A percentile compares a stretch with the other conserved stretches of the same genome.
Conservation (phyloP, 2,113 vertebrate species). For the Marmota flaviventris region DNA sequence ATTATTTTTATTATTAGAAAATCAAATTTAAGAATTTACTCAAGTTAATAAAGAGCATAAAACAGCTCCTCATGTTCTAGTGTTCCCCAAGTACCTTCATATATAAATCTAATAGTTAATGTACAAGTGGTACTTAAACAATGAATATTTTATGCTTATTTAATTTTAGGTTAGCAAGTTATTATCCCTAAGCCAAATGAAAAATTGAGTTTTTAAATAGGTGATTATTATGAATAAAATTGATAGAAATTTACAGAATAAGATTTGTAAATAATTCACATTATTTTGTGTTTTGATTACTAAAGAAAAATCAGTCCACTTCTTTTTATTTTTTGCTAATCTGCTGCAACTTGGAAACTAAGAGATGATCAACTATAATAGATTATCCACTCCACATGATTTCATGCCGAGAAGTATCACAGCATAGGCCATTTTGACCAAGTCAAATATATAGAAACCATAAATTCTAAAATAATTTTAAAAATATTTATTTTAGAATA, state of each 20-base stretch:
- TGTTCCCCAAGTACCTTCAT: neutral
- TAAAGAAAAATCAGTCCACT: neutral
- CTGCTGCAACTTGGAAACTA: neutral
- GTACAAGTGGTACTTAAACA: neutral
- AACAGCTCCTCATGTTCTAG: neutral
- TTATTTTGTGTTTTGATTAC: neutral
- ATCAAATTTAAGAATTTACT: neutral
- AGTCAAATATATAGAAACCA: neutral
- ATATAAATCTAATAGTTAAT: conserved; percentile 9
- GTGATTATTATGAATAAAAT: neutral
- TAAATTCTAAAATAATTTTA: too few relatives aligned
- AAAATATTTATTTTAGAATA: conserved; percentile 2
- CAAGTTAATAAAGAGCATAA: neutral
- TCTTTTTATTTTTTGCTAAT: neutral
- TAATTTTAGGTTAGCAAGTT: neutral
- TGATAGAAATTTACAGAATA: neutral
- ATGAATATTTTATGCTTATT: neutral
- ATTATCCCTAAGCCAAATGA: neutral
- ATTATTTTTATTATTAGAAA: neutral
- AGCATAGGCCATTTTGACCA: neutral
- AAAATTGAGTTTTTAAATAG: conserved; percentile 23
- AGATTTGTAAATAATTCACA: neutral
- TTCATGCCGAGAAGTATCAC: neutral
- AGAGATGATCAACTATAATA: neutral
- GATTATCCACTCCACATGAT: neutral